A percentile compares a stretch with the other conserved stretches of the same genome.
Evolutionary conservation across 2,888 invertebrate species (phyloP).

Genomic region (Strigamia transsilvanica): DNA sequence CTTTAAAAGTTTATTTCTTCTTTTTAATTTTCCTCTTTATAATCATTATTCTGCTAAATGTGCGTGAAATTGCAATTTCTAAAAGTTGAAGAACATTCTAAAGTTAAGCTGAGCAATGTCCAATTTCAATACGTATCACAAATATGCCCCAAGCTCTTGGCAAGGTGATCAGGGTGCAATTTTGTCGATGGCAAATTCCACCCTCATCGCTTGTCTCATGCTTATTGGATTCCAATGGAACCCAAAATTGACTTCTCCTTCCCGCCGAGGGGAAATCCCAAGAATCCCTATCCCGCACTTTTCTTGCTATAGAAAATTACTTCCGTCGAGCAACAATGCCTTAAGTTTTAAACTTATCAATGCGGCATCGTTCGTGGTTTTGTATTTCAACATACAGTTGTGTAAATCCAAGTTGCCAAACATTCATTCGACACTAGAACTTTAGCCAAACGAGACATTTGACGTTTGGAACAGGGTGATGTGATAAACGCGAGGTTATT

Average conservation of each 20-base stretch:
- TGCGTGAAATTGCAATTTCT: neutral
- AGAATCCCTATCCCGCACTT: neutral
- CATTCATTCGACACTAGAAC: too few relatives aligned
- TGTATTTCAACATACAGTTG: too few relatives aligned
- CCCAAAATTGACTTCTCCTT: slow-evolving; percentile 21
- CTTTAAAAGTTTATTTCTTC: neutral
- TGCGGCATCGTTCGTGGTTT: neutral
- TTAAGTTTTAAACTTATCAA: neutral
- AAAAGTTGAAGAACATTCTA: neutral
- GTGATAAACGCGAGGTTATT: too few relatives aligned
- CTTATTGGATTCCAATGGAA: slow-evolving; percentile 30
- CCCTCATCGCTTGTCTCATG: slow-evolving; percentile 30
- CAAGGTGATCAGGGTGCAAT: slow-evolving; percentile 26
- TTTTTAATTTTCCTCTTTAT: neutral
- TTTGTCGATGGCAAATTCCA: slow-evolving; percentile 21
- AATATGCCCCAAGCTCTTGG: slow-evolving; percentile 21
- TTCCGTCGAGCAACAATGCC: neutral
- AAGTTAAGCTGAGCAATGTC: slow-evolving; percentile 11
- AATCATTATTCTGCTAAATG: neutral
- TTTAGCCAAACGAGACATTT: too few relatives aligned
- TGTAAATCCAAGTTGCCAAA: too few relatives aligned
- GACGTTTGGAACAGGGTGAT: too few relatives aligned
- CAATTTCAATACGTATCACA: slow-evolving; percentile 15
- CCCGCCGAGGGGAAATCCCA: slow-evolving; percentile 19
- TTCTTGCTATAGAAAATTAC: neutral